phyloP scores from a whole-genome alignment of 2,113 vertebrate species.

The Microtus montanus region DNA sequence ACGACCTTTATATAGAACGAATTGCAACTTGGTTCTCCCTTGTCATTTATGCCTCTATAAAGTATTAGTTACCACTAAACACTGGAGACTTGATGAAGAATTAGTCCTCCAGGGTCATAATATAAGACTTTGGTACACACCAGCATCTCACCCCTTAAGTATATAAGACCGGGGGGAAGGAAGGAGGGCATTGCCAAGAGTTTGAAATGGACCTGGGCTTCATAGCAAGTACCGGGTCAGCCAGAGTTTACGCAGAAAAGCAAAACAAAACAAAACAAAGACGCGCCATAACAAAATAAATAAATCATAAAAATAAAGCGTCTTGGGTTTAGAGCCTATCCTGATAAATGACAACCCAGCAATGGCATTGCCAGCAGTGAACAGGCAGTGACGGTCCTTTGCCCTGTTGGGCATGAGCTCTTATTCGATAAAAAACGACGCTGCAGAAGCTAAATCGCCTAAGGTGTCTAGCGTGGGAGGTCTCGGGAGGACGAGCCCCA shows the following conservation, averaged over 20 bases:
- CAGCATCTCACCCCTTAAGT: neutral
- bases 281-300: neutral
- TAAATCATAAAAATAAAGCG: neutral
- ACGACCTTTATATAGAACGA: neutral
- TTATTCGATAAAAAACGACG: neutral
- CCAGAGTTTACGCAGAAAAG: neutral
- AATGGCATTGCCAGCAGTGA: neutral
- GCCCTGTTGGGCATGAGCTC: neutral
- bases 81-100: neutral
- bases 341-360: neutral
- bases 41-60: neutral
- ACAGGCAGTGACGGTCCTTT: neutral
- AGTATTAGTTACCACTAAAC: neutral
- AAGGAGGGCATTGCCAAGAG: neutral
- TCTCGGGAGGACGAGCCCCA: neutral
- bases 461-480: neutral
- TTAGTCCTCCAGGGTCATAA: neutral
- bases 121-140: neutral
- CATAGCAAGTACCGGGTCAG: neutral
- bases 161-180: too few species aligned
- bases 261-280: neutral
- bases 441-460: neutral
- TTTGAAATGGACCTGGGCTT: neutral
- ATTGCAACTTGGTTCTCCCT: neutral
- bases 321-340: neutral